Conservation (phyloP, 2,888 invertebrate genomes). For the Meghimatium bilineatum region DNA sequence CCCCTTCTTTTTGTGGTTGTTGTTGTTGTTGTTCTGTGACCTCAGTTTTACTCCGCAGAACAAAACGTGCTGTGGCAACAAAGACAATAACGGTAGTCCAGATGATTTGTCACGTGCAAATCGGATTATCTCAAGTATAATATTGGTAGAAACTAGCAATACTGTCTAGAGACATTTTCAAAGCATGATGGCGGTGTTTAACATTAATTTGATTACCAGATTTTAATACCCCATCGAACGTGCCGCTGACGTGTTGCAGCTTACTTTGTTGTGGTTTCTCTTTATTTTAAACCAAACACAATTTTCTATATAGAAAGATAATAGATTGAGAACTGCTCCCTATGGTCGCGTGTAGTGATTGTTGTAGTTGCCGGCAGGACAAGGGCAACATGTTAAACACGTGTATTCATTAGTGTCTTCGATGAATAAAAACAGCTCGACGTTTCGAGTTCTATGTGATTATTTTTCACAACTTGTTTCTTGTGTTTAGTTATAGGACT, state of each 20-base stretch:
- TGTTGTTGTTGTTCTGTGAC: conserved; percentile 2
- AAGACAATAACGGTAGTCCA: background rate
- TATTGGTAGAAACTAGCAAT: background rate
- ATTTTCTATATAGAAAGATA: background rate
- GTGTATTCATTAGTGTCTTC: background rate
- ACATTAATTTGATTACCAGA: conserved; percentile 29
- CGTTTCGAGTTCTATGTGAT: background rate
- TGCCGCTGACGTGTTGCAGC: background rate
- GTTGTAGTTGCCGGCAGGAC: background rate
- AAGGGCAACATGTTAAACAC: background rate
- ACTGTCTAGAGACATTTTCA: background rate
- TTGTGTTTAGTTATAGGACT: background rate
- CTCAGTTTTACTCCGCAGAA: background rate
- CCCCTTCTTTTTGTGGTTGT: background rate
- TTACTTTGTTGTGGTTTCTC: conserved; percentile 12
- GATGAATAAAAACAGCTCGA: conserved; percentile 9
- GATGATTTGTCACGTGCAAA: conserved; percentile 26
- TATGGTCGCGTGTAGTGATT: background rate
- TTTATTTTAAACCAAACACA: background rate
- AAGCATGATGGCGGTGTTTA: conserved; percentile 15
- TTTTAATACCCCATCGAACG: background rate
- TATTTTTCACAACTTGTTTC: conserved; percentile 1
- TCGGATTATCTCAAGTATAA: conserved; percentile 18
- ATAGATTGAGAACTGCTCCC: background rate
- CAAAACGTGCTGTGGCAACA: background rate